phyloP scores from a whole-genome alignment of 2,797 vertebrate genomes.

The Sarcophilus harrisii region DNA sequence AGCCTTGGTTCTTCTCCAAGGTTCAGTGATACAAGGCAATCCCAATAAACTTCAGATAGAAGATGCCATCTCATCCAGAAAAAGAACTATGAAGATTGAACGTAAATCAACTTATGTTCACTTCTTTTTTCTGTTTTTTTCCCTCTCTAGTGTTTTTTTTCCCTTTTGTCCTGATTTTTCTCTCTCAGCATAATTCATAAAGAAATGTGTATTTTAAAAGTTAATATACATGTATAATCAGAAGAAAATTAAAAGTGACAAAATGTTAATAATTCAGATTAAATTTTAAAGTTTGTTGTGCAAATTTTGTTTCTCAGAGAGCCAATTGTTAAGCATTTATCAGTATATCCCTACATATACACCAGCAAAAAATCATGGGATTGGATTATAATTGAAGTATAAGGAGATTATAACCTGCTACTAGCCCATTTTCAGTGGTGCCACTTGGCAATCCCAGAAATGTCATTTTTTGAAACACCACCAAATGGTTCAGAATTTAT shows the following conservation, averaged over 20 bases:
- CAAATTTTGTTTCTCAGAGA: not conserved
- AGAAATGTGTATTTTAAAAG: not conserved
- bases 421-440: not conserved
- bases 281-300: not conserved
- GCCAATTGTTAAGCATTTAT: not conserved
- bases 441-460: not conserved
- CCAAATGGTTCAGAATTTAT: not conserved
- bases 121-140: too few species aligned
- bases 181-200: too few species aligned
- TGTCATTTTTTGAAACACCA: conserved; percentile 20
- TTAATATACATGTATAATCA: not conserved
- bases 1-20: too few species aligned
- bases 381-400: conserved; percentile 4
- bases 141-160: too few species aligned
- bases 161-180: too few species aligned
- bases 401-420: conserved; percentile 9
- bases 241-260: not conserved
- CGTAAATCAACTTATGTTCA: too few species aligned
- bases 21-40: too few species aligned
- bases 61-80: too few species aligned
- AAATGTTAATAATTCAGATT: not conserved
- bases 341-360: not conserved
- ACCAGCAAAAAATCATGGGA: not conserved
- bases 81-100: too few species aligned
- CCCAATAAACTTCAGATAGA: too few species aligned